phyloP scores from a whole-genome alignment of 2,797 vertebrate species.

The Mormyrops boulengeri region DNA sequence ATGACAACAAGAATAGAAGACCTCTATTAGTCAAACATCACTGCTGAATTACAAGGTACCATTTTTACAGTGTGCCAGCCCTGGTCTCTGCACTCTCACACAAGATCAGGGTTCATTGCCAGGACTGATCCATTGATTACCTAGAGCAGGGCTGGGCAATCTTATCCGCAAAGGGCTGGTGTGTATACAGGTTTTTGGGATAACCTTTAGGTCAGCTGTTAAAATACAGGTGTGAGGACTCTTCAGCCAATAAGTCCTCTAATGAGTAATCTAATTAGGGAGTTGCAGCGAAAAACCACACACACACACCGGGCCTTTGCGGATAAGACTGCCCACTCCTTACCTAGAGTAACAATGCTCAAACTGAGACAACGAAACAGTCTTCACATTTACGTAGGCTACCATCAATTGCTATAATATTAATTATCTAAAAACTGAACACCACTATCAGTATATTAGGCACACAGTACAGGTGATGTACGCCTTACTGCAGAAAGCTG shows the following conservation, averaged over 20 bases:
- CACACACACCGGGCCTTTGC: neutral
- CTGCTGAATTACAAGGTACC: neutral
- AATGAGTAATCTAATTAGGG: neutral
- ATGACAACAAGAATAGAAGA: slow-evolving; percentile 32
- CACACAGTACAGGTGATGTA: neutral
- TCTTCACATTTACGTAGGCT: neutral
- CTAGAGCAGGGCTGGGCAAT: neutral
- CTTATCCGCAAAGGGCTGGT: neutral
- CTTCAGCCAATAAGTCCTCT: neutral
- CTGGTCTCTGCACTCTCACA: neutral
- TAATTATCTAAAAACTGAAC: neutral
- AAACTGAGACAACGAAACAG: neutral
- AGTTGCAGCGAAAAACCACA: neutral
- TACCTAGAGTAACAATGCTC: slow-evolving; percentile 22
- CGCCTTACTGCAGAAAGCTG: neutral
- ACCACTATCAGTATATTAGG: neutral
- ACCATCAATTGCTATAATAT: neutral
- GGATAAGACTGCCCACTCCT: neutral
- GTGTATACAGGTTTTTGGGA: neutral
- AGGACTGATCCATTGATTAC: neutral
- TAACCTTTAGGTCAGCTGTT: neutral
- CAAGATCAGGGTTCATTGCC: neutral
- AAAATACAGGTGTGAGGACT: neutral
- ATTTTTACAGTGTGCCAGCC: neutral
- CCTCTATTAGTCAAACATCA: slow-evolving; percentile 27